Evolutionary conservation across 2,888 invertebrate genomes (phyloP).

Genomic region (Lobophora halterata): DNA sequence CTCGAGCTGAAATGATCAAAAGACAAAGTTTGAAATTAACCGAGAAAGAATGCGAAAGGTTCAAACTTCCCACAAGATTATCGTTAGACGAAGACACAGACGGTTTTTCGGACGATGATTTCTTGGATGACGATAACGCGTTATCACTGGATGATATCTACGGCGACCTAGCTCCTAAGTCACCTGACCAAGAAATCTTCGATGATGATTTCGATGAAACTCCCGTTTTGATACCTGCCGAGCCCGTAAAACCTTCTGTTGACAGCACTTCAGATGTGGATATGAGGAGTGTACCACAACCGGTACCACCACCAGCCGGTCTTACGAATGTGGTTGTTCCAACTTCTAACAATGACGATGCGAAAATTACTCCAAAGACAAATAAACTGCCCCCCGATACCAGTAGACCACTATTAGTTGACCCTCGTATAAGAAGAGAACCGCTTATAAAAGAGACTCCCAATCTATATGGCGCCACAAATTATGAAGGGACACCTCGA

Average conservation of each 20-base stretch:
- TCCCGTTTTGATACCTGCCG: conserved; percentile 67
- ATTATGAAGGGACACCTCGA: conserved; percentile 38
- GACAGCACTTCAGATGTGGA: conserved; percentile 52
- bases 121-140: conserved; percentile 29
- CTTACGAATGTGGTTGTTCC: conserved; percentile 1
- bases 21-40: conserved; percentile 71
- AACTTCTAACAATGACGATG: conserved; percentile 10
- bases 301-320: conserved; percentile 1
- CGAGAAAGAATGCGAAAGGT: conserved; percentile 73
- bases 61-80: conserved; percentile 57
- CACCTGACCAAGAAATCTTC: conserved; percentile 58
- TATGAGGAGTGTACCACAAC: conserved; percentile 52
- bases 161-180: conserved; percentile 60
- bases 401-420: conserved; percentile 34
- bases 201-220: conserved; percentile 30
- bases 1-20: conserved; percentile 44
- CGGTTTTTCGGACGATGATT: conserved; percentile 52
- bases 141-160: conserved; percentile 47
- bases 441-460: conserved; percentile 32
- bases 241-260: conserved; percentile 50
- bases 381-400: conserved; percentile 23
- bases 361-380: conserved; percentile 20
- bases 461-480: conserved; percentile 32
- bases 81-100: conserved; percentile 50
- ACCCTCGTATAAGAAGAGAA: conserved; percentile 59